Evolutionary conservation across 2,113 vertebrate species (phyloP).

Genomic region (Rousettus leschenaultii): DNA sequence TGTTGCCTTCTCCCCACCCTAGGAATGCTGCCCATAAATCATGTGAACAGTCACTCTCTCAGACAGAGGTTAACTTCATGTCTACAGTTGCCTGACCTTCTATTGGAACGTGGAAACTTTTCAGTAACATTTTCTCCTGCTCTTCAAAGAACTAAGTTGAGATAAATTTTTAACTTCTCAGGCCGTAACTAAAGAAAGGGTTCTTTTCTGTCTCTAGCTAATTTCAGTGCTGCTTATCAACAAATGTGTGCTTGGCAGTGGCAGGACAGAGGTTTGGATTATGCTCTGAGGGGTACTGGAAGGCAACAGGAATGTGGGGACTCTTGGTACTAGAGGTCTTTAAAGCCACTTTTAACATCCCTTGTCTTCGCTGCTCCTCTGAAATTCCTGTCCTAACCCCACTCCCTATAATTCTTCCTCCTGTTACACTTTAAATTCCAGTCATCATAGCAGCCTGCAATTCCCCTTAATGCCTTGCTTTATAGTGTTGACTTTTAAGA

Average conservation of each 20-base stretch:
- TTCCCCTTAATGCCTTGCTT: not conserved
- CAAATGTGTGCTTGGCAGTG: not conserved
- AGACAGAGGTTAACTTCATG: not conserved
- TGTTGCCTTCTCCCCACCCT: not conserved
- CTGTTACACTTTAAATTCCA: not conserved
- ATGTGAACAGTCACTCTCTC: not conserved
- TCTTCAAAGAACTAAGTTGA: not conserved
- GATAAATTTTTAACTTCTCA: constrained; percentile 31
- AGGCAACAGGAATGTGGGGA: not conserved
- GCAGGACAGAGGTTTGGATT: not conserved
- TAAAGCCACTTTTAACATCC: not conserved
- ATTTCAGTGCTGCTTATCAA: not conserved
- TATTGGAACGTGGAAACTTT: constrained; percentile 29
- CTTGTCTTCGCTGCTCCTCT: not conserved
- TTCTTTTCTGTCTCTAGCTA: not conserved
- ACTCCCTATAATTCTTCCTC: not conserved
- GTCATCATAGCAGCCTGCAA: fast-evolving
- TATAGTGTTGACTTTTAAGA: not conserved
- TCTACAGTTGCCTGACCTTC: constrained; percentile 25
- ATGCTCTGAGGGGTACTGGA: not conserved
- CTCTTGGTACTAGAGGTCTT: not conserved
- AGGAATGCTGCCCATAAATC: constrained; percentile 61
- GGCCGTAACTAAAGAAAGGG: not conserved
- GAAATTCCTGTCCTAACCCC: not conserved
- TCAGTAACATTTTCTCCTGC: not conserved